A percentile compares a stretch with the other conserved stretches of the same genome.
phyloP scores from a whole-genome alignment of 2,113 vertebrate species.

The Lycocorax pyrrhopterus region DNA sequence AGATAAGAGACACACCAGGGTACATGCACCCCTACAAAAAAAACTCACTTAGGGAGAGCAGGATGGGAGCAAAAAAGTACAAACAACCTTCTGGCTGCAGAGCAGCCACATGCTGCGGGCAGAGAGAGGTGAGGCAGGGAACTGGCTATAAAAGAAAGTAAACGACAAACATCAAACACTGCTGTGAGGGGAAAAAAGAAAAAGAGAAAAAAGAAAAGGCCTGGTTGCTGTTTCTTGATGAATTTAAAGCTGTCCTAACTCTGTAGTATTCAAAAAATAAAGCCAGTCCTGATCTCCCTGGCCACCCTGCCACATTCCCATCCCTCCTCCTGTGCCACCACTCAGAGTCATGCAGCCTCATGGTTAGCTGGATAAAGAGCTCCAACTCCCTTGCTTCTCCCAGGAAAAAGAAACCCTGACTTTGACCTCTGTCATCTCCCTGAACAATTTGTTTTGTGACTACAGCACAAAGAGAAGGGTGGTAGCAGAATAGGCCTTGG shows the following conservation, averaged over 20 bases:
- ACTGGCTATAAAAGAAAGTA: background rate
- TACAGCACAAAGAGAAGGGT: background rate
- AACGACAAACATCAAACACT: background rate
- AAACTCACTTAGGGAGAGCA: background rate
- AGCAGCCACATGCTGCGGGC: background rate
- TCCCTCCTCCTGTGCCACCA: background rate
- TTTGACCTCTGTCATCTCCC: background rate
- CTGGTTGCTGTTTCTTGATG: background rate
- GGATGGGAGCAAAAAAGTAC: background rate
- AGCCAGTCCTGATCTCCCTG: background rate
- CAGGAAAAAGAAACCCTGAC: background rate
- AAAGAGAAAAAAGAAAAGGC: background rate
- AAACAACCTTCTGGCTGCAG: background rate
- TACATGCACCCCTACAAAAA: background rate
- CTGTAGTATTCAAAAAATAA: background rate
- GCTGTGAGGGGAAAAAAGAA: fast-evolving
- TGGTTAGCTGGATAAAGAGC: background rate
- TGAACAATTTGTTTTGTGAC: background rate
- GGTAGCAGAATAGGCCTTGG: background rate
- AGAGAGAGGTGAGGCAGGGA: background rate
- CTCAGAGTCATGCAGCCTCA: background rate
- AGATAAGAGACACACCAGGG: background rate
- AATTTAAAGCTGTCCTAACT: background rate
- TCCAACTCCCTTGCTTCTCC: background rate
- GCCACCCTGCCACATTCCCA: background rate